Base-by-base conservation (phyloP, 2,113 vertebrate genomes). In the Neotragus pygmaeus region DNA sequence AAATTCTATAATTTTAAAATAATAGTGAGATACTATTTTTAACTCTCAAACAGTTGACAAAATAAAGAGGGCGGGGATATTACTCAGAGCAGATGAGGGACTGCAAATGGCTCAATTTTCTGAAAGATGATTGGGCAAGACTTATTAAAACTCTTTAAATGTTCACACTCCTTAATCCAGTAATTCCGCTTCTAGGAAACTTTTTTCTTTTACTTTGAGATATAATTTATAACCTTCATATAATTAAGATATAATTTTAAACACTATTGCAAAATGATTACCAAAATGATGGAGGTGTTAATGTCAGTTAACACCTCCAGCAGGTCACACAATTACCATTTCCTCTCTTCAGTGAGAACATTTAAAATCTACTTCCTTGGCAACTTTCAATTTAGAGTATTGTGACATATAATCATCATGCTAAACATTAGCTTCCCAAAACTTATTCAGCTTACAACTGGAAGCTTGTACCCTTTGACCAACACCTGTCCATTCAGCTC, bases 1-100 rank as follows among this genome's bases (percentile, higher is more conserved):
- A 90, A 89, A 80, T 88, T 96, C 66, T 85, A 49, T 64, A 75
- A 95, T 43, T 73, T 86, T 70, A 84, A 80, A 93, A 90, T 94
- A 80, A 95, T 25, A n/a, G 55, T 49, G 39, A 62, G 47, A 95
- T 91, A 25, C 6, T 55, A 93, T 81, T 82, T 91, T 95, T 49
- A 73, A 70, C 12, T 86, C 91, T 91, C 57, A 82, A 85, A 90
- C 10, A 49, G 39, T 57, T 92, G 49, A n/a, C 25, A 86, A 94
- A 91, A 66, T 91, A 66, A 82, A n/a, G 15, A 3, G 2, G 30
- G n/a, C 14, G 4, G 43, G 25, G 5, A 28, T 80, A 49, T 57
- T 94, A 81, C n/a, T 82, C 83, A 91, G 53, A 88, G 55, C 36
- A 77, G 33, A 5, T 82, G 17, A 96, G 33, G 60, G 77, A 77